phyloP scores from a whole-genome alignment of 2,797 vertebrate species.

The Rallus crepitans region DNA sequence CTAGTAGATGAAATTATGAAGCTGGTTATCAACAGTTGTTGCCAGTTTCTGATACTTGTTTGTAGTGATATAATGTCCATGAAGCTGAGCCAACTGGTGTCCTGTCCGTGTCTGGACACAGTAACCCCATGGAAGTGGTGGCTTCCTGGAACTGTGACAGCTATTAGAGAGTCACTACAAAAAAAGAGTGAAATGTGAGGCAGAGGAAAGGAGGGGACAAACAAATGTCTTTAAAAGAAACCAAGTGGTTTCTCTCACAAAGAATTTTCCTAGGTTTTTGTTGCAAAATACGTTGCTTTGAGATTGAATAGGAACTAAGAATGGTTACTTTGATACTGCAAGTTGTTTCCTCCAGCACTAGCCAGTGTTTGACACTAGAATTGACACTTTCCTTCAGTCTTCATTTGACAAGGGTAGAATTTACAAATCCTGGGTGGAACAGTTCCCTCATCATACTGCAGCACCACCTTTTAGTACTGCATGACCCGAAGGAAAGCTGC shows the following conservation, averaged over 20 bases:
- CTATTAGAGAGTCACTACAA: background rate
- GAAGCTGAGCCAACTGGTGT: background rate
- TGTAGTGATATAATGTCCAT: background rate
- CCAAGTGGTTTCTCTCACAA: background rate
- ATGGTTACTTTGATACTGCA: background rate
- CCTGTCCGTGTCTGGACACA: background rate
- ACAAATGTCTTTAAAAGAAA: background rate
- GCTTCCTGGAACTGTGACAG: background rate
- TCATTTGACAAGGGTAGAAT: background rate
- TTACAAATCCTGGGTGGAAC: background rate
- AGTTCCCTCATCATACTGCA: background rate
- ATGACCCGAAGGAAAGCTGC: background rate
- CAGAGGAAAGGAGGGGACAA: background rate
- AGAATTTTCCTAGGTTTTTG: background rate
- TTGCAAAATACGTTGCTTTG: background rate
- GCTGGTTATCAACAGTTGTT: background rate
- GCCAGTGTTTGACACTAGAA: background rate
- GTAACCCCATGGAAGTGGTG: background rate
- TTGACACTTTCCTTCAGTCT: background rate
- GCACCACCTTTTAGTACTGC: background rate
- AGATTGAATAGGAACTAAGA: background rate
- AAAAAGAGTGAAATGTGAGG: background rate
- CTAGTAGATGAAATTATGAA: background rate
- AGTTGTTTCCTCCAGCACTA: background rate
- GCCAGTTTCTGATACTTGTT: background rate